Evolutionary conservation across 2,113 vertebrate species (phyloP).

Genomic region (Oryzias celebensis): DNA sequence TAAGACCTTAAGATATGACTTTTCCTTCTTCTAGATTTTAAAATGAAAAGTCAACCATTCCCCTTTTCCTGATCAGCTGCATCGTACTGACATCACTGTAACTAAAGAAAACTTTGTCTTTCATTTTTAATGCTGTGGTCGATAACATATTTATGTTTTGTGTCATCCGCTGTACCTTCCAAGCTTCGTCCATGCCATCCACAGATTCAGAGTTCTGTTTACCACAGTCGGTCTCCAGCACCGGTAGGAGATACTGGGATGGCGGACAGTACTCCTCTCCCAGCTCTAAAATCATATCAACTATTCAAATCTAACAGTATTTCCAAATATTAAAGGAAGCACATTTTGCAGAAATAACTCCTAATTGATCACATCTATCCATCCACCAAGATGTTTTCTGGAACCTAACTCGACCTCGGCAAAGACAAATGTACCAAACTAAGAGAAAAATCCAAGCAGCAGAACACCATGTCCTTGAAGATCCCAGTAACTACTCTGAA

Average conservation of each 20-base stretch:
- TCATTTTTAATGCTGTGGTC: neutral
- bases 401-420: too few species aligned
- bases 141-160: neutral
- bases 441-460: too few species aligned
- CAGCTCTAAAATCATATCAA: slow-evolving; percentile 70
- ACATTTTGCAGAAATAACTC: neutral
- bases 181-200: slow-evolving; percentile 78
- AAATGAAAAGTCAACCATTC: too few species aligned
- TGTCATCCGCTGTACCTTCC: slow-evolving; percentile 80
- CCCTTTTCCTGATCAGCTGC: too few species aligned
- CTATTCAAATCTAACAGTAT: neutral
- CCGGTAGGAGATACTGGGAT: slow-evolving; percentile 83
- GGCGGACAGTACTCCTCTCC: slow-evolving; percentile 88
- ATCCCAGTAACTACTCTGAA: too few species aligned
- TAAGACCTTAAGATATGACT: too few species aligned
- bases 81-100: neutral
- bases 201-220: slow-evolving; percentile 68
- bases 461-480: too few species aligned
- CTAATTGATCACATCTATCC: too few species aligned
- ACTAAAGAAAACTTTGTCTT: neutral
- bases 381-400: too few species aligned
- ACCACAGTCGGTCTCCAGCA: slow-evolving; percentile 78
- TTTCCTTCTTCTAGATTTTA: too few species aligned
- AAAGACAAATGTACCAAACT: too few species aligned
- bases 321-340: neutral